A percentile compares a stretch with the other conserved stretches of the same genome.
These are phyloP conservation scores for Xylocampa areola DNA, from an alignment of 2,888 invertebrate species.

Conservation along the genomic window DNA sequence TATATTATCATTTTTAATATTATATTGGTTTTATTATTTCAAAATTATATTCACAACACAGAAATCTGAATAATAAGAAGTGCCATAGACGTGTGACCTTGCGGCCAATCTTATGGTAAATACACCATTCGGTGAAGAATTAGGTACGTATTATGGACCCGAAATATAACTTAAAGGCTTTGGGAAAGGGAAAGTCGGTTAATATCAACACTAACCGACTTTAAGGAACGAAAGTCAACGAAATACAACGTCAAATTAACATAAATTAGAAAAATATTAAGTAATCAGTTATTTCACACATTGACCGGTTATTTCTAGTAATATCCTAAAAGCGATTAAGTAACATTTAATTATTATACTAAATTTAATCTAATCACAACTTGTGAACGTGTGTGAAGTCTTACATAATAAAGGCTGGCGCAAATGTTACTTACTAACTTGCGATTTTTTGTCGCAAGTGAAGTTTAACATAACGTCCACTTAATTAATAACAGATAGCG, in stretches of 20 bases:
- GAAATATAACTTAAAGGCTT: conserved; percentile 22
- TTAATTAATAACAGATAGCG: not conserved
- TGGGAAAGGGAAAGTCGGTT: conserved; percentile 10
- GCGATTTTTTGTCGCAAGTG: conserved; percentile 22
- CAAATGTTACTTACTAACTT: not conserved
- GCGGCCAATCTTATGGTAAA: not conserved
- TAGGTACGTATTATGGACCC: conserved; percentile 24
- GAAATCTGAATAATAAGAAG: too few relatives aligned
- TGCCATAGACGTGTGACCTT: too few relatives aligned
- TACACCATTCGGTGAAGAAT: not conserved
- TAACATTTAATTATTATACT: conserved; percentile 35
- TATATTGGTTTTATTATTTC: too few relatives aligned
- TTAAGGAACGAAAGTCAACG: conserved; percentile 17
- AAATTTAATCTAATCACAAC: conserved; percentile 47
- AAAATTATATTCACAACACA: too few relatives aligned
- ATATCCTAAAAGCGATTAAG: conserved; percentile 40
- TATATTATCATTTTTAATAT: too few relatives aligned
- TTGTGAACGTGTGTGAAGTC: conserved; percentile 26
- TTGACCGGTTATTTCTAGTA: conserved; percentile 22
- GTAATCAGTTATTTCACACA: conserved; percentile 25
- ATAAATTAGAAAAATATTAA: conserved; percentile 3
- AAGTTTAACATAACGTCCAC: not conserved
- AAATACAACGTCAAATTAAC: conserved; percentile 7
- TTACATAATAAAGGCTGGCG: conserved; percentile 4
- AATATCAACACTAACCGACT: not conserved